A percentile compares a stretch with the other conserved stretches of the same genome.
phyloP scores from a whole-genome alignment of 2,888 invertebrate genomes.

The Seira sanloemensis region DNA sequence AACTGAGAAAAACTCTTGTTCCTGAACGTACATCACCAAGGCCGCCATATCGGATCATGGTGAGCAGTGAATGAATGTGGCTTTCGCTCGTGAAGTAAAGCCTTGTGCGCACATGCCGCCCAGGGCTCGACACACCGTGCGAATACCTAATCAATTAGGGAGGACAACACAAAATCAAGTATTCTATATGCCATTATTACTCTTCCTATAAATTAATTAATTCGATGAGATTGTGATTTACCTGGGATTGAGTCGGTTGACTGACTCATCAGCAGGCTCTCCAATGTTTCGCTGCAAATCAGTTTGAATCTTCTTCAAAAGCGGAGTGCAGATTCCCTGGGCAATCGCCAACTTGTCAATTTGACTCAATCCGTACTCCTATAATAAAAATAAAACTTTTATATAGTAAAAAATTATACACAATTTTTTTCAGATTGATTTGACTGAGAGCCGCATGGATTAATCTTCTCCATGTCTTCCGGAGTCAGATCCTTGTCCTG shows the following conservation, averaged over 20 bases:
- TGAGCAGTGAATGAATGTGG: conserved; percentile 98
- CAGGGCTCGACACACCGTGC: conserved; percentile 98
- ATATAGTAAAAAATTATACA: too few relatives aligned
- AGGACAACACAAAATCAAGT: conserved; percentile 29
- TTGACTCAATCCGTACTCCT: conserved; percentile 97
- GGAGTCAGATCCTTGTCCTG: conserved; percentile 89
- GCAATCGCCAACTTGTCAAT: conserved; percentile 97
- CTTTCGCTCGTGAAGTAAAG: conserved; percentile 99
- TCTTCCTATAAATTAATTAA: neutral
- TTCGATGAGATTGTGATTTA: too few relatives aligned
- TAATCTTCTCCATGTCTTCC: conserved; percentile 90
- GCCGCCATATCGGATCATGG: conserved; percentile 94
- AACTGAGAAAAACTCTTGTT: conserved; percentile 5
- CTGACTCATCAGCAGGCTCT: conserved; percentile 92
- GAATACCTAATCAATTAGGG: conserved; percentile 94
- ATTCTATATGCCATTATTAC: neutral
- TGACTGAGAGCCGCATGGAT: conserved; percentile 92
- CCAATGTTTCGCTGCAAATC: conserved; percentile 96
- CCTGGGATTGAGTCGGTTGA: conserved; percentile 96
- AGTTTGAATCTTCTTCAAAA: conserved; percentile 95
- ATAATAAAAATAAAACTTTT: too few relatives aligned
- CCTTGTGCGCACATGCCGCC: conserved; percentile 97
- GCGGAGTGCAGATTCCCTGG: conserved; percentile 97
- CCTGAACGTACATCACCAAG: conserved; percentile 86
- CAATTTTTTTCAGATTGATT: too few relatives aligned